Evolutionary conservation across 64 coral and sea anemone genomes (phyloP), one percentile per base, ranked within the genome.

Genomic region (Montipora cactus): DNA sequence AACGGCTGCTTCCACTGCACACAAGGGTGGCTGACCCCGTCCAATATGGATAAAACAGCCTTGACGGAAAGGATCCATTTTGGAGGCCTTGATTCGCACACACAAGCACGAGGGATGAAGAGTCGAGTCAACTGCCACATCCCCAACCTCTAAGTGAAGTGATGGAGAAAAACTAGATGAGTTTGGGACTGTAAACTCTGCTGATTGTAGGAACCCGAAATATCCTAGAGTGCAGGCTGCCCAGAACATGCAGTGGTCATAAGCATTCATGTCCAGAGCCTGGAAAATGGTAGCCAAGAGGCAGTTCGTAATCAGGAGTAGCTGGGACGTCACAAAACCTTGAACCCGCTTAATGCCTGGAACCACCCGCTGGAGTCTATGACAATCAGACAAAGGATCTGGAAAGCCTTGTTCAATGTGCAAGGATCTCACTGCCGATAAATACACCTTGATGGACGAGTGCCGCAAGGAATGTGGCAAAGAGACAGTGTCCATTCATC

Each of bases 371-470:
- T 92, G 67, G 10, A 92, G 67, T 5, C 79, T 14, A 12, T 16
- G 79, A 55, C 79, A 75, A 15, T 92, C 22, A 2, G 0, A 0
- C 0, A 75, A 67, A 21, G 90, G 69, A 28, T 92, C 90, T 20
- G 61, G 7, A 44, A 83, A 59, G 2, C 90, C 90, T 5, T 19
- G 48, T 12, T 82, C 62, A 48, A 91, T 75, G 8, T 91, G 78
- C 4, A 83, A 47, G 1, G 90, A 44, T 1, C 78, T 44, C 4
- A 90, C 88, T 1, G 88, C 88, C 10, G 88, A 76, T 1, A 90
- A 53, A 61, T 78, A 90, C 10, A 78, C 87, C 13, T 74, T 81
- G 19, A 91, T 82, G 5, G 44, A 55, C 52, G 52, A 55, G 10
- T 55, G 52, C 10, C 10, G 10, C 52, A 55, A 5, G 5, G 52